Percentiles rank a stretch among this genome's conserved stretches.
Conservation (phyloP, 2,888 invertebrate genomes). For the Bimastos eiseni region DNA sequence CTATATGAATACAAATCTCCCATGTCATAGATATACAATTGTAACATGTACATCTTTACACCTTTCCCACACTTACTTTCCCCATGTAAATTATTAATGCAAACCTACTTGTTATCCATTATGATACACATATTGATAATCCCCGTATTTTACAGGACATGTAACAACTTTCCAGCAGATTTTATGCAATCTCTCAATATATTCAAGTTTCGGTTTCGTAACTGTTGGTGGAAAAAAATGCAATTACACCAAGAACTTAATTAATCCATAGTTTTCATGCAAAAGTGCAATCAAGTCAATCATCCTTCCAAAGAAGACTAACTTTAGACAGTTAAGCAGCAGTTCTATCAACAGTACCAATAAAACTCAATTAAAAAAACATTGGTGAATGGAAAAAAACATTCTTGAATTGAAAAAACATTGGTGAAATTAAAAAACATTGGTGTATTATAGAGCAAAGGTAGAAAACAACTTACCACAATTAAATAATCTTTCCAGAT, state of each 20-base stretch:
- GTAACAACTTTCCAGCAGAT: conserved; percentile 2
- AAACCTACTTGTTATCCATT: neutral
- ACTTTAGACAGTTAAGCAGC: neutral
- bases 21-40: neutral
- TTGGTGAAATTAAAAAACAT: neutral
- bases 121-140: neutral
- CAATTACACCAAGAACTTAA: neutral
- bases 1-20: neutral
- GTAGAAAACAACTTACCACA: too few relatives aligned
- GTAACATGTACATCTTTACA: neutral
- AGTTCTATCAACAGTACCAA: neutral
- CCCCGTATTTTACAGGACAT: neutral
- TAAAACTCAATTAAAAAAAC: neutral
- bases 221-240: neutral
- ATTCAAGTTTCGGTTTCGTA: neutral
- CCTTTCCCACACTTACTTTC: neutral
- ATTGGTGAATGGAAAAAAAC: neutral
- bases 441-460: neutral
- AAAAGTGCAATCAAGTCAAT: neutral
- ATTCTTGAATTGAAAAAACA: too few relatives aligned
- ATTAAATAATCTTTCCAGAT: too few relatives aligned
- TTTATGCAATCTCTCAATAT: neutral
- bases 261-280: neutral
- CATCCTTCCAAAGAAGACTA: neutral
- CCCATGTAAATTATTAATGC: neutral